Conservation (phyloP, 2,888 invertebrate species). For the Hemicrepidius hirtus region DNA sequence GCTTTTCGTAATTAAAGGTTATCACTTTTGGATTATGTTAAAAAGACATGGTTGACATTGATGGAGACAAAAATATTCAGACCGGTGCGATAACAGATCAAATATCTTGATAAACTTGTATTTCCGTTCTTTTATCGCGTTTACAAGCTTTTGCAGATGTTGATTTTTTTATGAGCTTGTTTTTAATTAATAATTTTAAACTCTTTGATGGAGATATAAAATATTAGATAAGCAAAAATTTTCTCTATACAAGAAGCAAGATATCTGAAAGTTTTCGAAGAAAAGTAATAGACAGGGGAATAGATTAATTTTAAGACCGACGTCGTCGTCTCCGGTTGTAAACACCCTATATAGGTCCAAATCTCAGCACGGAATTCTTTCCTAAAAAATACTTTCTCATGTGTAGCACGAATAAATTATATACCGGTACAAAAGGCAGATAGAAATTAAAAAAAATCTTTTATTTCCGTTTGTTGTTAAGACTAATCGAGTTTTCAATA, state of each 20-base stretch:
- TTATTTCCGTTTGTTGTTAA: slow-evolving; percentile 21
- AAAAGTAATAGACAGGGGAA: too few species aligned
- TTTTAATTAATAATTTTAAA: not conserved
- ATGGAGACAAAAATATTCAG: not conserved
- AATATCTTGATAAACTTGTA: not conserved
- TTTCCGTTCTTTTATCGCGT: not conserved
- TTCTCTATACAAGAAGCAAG: too few species aligned
- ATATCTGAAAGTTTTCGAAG: too few species aligned
- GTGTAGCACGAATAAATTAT: not conserved
- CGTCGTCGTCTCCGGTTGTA: too few species aligned
- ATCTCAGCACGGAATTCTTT: too few species aligned
- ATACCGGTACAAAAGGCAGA: not conserved
- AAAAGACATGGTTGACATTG: not conserved
- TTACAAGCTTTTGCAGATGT: slow-evolving; percentile 18
- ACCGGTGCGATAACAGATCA: not conserved
- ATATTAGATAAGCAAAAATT: too few species aligned
- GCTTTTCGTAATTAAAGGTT: slow-evolving; percentile 20
- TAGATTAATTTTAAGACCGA: too few species aligned
- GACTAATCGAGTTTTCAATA: not conserved
- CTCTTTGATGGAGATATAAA: not conserved
- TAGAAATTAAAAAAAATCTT: slow-evolving; percentile 4
- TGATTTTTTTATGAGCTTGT: not conserved
- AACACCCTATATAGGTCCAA: too few species aligned
- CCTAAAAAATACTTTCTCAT: too few species aligned
- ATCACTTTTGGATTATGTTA: not conserved